Evolutionary conservation across 2,888 invertebrate species (phyloP), one percentile per base, ranked within the genome.

Genomic region (Zaprionus bogoriensis): DNA sequence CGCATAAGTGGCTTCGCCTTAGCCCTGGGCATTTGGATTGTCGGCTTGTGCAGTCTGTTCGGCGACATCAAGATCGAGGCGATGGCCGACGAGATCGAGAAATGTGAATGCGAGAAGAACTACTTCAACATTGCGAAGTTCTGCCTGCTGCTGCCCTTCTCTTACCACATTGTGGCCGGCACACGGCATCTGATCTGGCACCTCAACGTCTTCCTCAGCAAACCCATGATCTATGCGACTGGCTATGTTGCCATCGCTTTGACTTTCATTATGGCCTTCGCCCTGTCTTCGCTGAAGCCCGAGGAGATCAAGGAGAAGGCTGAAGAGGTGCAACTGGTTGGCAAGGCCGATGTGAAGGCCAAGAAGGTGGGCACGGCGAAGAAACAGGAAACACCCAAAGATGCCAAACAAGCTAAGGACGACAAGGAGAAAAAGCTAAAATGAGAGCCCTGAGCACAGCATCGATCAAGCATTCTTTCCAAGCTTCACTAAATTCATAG

Each of bases 181-280:
- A 59, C 58, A 0, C 74, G 82, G 0, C 81, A 82, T 20, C n/a
- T 82, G 27, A 47, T 78, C 9, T 82, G 78, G 72, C 48, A 69
- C 4, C 25, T 84, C 1, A 67, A 78, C 20, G n/a, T 66, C 1
- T 84, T 82, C 14, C 53, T 81, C 4, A 71, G 51, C 19, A 78
- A 68, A 3, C 59, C 47, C 1, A 60, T 50, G 14, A 67, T 82
- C 2, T 84, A 84, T 57, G 58, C 67, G 19, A 72, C 81, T 0
- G 81, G 81, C 7, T 82, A 82, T 50, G 48, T 47, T 9, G 62
- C 78, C 3, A 10, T 80, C 4, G 46, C 7, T 0, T 5, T 81
- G n/a, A 45, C 75, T 0, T 3, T 74, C 1, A 9, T 66, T 0
- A 2, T 84, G 12, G 64, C 84, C 10, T 53, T 44, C 0, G 0